phyloP scores from a whole-genome alignment of 2,888 invertebrate genomes.

The Prosapia bicincta region DNA sequence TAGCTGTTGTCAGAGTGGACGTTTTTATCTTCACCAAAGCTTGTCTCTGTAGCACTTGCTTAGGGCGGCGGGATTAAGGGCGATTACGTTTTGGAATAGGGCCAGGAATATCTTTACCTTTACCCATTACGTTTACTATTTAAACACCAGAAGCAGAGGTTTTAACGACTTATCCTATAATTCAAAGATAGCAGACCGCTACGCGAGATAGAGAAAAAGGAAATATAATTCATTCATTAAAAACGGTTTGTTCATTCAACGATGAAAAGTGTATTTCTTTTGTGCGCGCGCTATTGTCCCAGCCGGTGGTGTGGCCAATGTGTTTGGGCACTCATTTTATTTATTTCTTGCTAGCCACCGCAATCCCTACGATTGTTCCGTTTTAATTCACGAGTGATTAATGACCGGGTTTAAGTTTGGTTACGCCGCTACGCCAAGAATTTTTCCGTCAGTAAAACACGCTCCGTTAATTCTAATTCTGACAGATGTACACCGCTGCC shows the following conservation, averaged over 20 bases:
- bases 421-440: not conserved
- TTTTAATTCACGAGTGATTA: constrained; percentile 2
- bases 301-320: not conserved
- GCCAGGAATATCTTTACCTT: not conserved
- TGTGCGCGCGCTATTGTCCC: not conserved
- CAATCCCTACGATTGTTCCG: not conserved
- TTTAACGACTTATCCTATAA: not conserved
- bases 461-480: not conserved
- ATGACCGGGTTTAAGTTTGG: not conserved
- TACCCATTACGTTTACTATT: not conserved
- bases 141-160: not conserved
- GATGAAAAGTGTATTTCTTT: not conserved
- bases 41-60: too few species aligned
- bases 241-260: constrained; percentile 19
- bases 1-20: too few species aligned
- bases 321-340: not conserved
- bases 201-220: not conserved
- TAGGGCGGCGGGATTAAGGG: too few species aligned
- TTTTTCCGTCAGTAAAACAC: not conserved
- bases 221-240: constrained; percentile 25
- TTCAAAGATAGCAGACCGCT: not conserved
- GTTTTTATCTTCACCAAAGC: too few species aligned
- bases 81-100: too few species aligned
- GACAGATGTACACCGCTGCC: not conserved
- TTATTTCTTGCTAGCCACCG: not conserved